A percentile compares a stretch with the other conserved stretches of the same genome.
phyloP scores from a whole-genome alignment of 2,797 vertebrate species.

The Lithobates pipiens region DNA sequence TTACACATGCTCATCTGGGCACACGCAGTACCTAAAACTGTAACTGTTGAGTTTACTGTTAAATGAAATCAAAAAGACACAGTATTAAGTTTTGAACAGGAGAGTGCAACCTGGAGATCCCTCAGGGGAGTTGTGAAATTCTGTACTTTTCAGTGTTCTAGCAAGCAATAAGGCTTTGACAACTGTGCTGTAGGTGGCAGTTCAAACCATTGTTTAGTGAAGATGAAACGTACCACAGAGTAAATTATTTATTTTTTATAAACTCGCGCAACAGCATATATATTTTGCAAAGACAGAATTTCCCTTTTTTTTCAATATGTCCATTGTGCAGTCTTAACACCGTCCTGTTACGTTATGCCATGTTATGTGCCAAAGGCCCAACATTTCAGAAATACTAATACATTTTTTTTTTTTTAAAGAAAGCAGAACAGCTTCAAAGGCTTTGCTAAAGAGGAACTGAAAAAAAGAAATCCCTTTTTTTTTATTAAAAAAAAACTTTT shows the following conservation, averaged over 20 bases:
- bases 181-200: conserved; percentile 24
- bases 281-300: conserved; percentile 55
- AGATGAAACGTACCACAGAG: conserved; percentile 24
- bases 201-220: conserved; percentile 25
- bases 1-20: background rate
- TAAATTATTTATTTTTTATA: conserved; percentile 9
- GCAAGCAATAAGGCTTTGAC: conserved; percentile 13
- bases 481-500: too few species aligned
- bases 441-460: too few species aligned
- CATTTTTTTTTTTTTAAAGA: too few species aligned
- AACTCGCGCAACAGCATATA: background rate
- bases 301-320: conserved; percentile 24
- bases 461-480: too few species aligned
- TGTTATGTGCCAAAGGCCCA: background rate
- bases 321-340: conserved; percentile 14
- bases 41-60: background rate
- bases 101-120: conserved; percentile 5
- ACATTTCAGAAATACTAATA: too few species aligned
- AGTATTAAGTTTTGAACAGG: background rate
- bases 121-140: conserved; percentile 49
- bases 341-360: background rate
- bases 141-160: conserved; percentile 38
- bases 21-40: background rate
- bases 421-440: too few species aligned
- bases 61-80: background rate